Conservation (phyloP, 2,888 invertebrate genomes). For the Tachina lurida region DNA sequence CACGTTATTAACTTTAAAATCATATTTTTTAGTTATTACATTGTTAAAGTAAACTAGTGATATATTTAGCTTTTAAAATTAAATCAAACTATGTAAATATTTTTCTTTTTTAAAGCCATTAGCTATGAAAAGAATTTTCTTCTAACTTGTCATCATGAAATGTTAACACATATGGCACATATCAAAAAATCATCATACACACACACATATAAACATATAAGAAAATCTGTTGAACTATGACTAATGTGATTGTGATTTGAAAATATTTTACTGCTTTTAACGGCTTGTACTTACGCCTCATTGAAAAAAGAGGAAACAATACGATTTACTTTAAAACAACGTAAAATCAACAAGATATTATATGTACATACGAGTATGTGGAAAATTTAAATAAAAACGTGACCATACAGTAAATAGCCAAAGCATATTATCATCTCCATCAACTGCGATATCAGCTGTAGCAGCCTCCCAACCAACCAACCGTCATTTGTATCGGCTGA, state of each 20-base stretch:
- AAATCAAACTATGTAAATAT: too few species aligned
- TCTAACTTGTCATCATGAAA: slow-evolving; percentile 11
- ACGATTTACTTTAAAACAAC: slow-evolving; percentile 53
- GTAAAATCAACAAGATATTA: slow-evolving; percentile 47
- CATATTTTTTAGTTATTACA: too few species aligned
- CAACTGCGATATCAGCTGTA: slow-evolving; percentile 23
- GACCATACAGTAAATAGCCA: slow-evolving; percentile 69
- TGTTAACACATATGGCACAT: not conserved
- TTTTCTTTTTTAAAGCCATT: not conserved
- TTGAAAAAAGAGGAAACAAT: slow-evolving; percentile 15
- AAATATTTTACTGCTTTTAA: slow-evolving; percentile 51
- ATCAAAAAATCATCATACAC: not conserved
- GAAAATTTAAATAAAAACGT: slow-evolving; percentile 73
- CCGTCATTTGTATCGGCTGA: slow-evolving; percentile 36
- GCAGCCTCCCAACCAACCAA: slow-evolving; percentile 13
- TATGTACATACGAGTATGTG: not conserved
- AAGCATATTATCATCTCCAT: slow-evolving; percentile 61
- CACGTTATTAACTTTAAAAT: too few species aligned
- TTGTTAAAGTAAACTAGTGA: too few species aligned
- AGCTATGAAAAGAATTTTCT: not conserved
- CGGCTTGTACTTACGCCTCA: not conserved
- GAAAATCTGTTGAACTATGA: not conserved
- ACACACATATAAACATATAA: too few species aligned
- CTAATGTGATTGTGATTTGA: slow-evolving; percentile 15
- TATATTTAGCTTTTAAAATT: too few species aligned